Conservation (phyloP, 2,888 invertebrate genomes). For the Cheilosia scutellata region DNA sequence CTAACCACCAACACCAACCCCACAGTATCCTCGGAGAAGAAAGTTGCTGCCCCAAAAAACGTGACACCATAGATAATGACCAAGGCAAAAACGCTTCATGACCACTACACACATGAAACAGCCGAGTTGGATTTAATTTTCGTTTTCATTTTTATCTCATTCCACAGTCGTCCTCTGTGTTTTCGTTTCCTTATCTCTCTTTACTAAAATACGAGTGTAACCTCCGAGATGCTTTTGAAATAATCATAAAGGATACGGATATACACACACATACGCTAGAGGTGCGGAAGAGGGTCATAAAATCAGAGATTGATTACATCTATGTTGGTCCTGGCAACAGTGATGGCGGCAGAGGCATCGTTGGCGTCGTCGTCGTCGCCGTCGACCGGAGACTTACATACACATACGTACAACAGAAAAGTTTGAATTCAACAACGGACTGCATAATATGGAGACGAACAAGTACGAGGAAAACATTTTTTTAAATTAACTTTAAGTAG, state of each 20-base stretch:
- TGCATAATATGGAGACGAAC: background rate
- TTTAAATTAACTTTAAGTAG: slow-evolving; percentile 31
- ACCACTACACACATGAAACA: slow-evolving; percentile 6
- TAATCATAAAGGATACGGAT: slow-evolving; percentile 23
- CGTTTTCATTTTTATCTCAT: slow-evolving; percentile 5
- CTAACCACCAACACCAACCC: slow-evolving; percentile 29
- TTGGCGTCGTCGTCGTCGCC: background rate
- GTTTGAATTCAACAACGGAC: background rate
- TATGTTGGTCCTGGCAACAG: slow-evolving; percentile 15
- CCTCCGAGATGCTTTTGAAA: slow-evolving; percentile 37
- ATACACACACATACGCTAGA: background rate
- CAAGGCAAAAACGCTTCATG: slow-evolving; percentile 27
- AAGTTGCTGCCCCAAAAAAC: slow-evolving; percentile 56
- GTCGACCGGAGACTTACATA: slow-evolving; percentile 25
- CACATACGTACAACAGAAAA: background rate
- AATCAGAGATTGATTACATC: slow-evolving; percentile 51
- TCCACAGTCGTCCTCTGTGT: slow-evolving; percentile 5
- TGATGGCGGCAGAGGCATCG: background rate
- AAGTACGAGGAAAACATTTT: slow-evolving; percentile 11
- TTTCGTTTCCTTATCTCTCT: slow-evolving; percentile 10
- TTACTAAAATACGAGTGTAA: background rate
- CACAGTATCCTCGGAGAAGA: slow-evolving; percentile 4
- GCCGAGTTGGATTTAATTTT: background rate
- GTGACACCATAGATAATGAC: slow-evolving; percentile 52
- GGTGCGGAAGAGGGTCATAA: slow-evolving; percentile 25